phyloP scores from a whole-genome alignment of 2,888 invertebrate species.

The Orthosia gracilis region DNA sequence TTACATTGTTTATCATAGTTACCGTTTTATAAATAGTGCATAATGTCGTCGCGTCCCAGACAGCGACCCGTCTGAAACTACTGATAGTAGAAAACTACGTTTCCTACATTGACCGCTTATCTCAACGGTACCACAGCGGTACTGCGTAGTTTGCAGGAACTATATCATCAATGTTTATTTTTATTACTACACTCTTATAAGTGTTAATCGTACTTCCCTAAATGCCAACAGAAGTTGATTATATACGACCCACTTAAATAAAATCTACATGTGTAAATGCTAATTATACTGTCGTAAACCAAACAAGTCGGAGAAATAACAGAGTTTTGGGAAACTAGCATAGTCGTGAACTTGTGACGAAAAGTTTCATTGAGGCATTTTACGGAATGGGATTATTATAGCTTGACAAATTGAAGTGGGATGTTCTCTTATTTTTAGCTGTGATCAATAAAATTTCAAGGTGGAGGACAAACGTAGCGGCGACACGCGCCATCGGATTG shows the following conservation, averaged over 20 bases:
- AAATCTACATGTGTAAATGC: constrained; percentile 44
- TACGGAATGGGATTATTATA: constrained; percentile 41
- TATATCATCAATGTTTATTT: constrained; percentile 53
- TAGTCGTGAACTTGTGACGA: constrained; percentile 41
- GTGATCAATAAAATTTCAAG: constrained; percentile 70
- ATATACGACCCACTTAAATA: constrained; percentile 49
- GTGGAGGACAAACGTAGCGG: constrained; percentile 73
- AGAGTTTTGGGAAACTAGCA: constrained; percentile 32
- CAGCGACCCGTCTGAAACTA: constrained; percentile 55
- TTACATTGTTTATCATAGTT: constrained; percentile 18
- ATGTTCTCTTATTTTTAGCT: constrained; percentile 66
- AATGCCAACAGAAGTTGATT: constrained; percentile 44
- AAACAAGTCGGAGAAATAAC: constrained; percentile 35
- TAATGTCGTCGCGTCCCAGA: constrained; percentile 38
- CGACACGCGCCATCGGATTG: constrained; percentile 72
- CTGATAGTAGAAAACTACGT: constrained; percentile 49
- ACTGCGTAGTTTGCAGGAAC: constrained; percentile 80
- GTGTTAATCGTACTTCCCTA: constrained; percentile 39
- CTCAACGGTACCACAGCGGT: constrained; percentile 75
- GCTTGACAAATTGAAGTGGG: constrained; percentile 37
- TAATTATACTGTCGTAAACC: constrained; percentile 27
- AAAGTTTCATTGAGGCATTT: constrained; percentile 56
- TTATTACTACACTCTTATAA: constrained; percentile 52
- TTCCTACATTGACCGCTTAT: constrained; percentile 86
- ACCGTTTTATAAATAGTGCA: constrained; percentile 45